Conservation (phyloP, 2,797 vertebrate species). For the Pachyuromys duprasi region DNA sequence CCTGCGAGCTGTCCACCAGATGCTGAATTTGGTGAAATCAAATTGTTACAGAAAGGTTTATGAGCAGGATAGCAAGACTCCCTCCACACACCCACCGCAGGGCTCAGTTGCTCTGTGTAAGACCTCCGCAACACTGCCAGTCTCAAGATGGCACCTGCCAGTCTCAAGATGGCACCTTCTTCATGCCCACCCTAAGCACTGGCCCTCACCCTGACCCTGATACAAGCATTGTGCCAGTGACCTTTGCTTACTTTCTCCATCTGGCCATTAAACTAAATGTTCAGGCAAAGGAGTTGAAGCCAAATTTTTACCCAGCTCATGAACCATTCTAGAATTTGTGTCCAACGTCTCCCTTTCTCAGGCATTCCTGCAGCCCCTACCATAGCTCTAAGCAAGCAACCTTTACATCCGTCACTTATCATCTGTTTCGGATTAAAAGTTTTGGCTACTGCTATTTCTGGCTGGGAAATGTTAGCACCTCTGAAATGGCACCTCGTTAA, state of each 20-base stretch:
- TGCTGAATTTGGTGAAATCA: constrained; percentile 32
- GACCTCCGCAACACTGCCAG: no score
- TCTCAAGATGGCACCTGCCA: no score
- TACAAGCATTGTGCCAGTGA: accelerated
- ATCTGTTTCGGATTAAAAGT: constrained; percentile 68
- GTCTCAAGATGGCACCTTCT: not conserved
- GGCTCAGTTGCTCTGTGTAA: not conserved
- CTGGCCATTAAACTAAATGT: not conserved
- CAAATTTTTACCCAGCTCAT: accelerated
- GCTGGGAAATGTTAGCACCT: constrained; percentile 74
- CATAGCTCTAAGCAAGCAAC: not conserved
- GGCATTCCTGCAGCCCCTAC: not conserved
- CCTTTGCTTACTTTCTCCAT: not conserved
- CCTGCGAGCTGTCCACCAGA: constrained; percentile 7
- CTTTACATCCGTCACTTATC: not conserved
- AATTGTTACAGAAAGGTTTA: constrained; percentile 43
- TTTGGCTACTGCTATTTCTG: constrained; percentile 64
- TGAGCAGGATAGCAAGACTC: not conserved
- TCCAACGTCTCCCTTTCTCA: not conserved
- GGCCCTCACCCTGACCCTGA: accelerated
- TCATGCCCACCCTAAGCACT: accelerated
- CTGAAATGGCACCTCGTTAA: constrained; percentile 70
- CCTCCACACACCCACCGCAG: not conserved
- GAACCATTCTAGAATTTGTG: not conserved
- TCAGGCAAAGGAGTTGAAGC: no score